These are phyloP conservation scores for Trachemys scripta DNA, from an alignment of 2,113 vertebrate genomes.

Conservation along the genomic window DNA sequence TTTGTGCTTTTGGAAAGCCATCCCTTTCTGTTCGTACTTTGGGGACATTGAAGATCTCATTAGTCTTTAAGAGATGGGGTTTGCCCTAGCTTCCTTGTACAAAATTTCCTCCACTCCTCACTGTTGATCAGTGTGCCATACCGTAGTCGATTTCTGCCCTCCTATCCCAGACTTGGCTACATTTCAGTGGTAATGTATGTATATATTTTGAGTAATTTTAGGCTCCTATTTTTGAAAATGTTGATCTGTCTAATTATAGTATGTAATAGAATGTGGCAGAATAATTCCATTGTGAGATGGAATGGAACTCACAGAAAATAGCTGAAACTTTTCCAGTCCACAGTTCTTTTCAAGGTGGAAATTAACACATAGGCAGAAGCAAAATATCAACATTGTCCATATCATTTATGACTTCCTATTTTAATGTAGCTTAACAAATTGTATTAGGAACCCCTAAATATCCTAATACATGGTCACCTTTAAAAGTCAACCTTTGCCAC, in stretches of 20 bases:
- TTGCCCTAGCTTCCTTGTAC: neutral
- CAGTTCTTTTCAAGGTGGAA: neutral
- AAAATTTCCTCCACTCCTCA: neutral
- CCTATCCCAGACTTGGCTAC: neutral
- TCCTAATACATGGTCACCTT: neutral
- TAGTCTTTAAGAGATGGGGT: neutral
- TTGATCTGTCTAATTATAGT: neutral
- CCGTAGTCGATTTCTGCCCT: neutral
- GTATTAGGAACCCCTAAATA: neutral
- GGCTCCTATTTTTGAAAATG: conserved; percentile 20
- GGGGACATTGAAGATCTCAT: neutral
- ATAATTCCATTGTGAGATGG: neutral
- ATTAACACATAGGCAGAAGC: neutral
- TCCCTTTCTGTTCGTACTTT: neutral
- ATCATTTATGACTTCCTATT: neutral
- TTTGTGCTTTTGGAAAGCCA: neutral
- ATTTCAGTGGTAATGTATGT: neutral
- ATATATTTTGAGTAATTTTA: conserved; percentile 38
- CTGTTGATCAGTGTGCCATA: neutral
- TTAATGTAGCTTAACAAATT: neutral
- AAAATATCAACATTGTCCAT: neutral
- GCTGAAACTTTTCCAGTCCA: neutral
- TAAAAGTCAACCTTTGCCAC: neutral
- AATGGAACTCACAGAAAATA: neutral
- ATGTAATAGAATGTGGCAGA: neutral